Evolutionary conservation across 1,140 invertebrate species (phyloP), one percentile per base, ranked within the genome.

Genomic region (Drosophila jambulina): DNA sequence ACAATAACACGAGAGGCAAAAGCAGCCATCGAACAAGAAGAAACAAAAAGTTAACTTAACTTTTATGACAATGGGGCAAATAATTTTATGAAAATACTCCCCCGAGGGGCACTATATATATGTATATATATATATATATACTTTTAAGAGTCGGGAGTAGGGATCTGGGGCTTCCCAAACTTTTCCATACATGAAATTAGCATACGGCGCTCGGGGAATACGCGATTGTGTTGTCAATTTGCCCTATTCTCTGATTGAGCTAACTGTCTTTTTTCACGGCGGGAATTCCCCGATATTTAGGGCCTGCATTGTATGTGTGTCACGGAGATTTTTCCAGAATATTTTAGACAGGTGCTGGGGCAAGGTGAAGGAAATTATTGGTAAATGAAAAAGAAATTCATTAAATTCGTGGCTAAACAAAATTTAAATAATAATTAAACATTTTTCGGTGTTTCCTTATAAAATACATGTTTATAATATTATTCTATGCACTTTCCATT

Each of bases 31-130:
- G 57, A 68, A 78, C 48, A 46, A 29, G 71, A 62, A 65, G 59
- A 79, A 78, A 82, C 69, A 86, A 51, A 80, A 86, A 83, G 60
- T 88, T 61, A 65, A 80, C 72, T 80, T 70, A 64, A 78, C 68
- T 88, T 83, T 88, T 80, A 87, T 75, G 84, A 88, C 84, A 84
- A 88, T 78, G 69, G 72, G 62, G 58, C 67, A 80, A 80, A 88
- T 88, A 88, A 88, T 84, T 80, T 83, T 70, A 87, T 87, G 71
- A 79, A 86, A 85, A 82, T 61, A 69, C 65, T 79, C 70, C 79
- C 83, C 62, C 58, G 70, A 56, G 70, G 57, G 36, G 54, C 23
- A 42, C 45, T 46, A 38, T 42, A 76, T 34, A 34, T 9, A 17
- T 15, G 9, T 19, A 13, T 32, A 8, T n/a, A 49, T 25, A 13